Evolutionary conservation across 2,888 invertebrate species (phyloP).

Genomic region (Lottia scabra): DNA sequence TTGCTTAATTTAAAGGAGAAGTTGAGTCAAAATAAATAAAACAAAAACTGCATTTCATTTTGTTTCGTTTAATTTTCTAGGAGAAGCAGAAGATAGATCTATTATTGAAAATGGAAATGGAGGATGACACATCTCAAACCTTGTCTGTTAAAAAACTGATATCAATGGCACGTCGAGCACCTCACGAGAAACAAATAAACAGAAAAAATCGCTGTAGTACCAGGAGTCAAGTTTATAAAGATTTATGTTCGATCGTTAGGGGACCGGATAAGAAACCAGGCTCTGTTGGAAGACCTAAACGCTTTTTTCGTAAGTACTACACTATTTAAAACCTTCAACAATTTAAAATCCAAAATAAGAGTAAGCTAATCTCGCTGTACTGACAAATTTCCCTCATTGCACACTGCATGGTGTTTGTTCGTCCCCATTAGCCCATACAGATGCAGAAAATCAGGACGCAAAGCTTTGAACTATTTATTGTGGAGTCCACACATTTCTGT

Average conservation of each 20-base stretch:
- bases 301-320: slow-evolving; percentile 22
- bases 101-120: not conserved
- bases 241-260: not conserved
- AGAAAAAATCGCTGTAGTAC: not conserved
- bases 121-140: not conserved
- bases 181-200: not conserved
- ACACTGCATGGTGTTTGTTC: too few species aligned
- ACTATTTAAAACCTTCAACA: too few species aligned
- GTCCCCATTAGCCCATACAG: too few species aligned
- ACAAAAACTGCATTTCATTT: not conserved
- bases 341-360: too few species aligned
- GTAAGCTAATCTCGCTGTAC: too few species aligned
- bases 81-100: not conserved
- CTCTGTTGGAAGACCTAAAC: slow-evolving; percentile 22
- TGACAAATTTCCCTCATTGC: too few species aligned
- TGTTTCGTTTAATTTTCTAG: not conserved
- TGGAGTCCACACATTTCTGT: too few species aligned
- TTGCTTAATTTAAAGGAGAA: too few species aligned
- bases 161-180: not conserved
- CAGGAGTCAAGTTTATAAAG: not conserved
- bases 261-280: slow-evolving; percentile 7
- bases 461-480: too few species aligned
- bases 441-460: too few species aligned
- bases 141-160: not conserved
- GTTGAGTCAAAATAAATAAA: too few species aligned